These are phyloP conservation scores for Pitta sordida DNA, from an alignment of 2,113 vertebrate genomes.

Conservation along the genomic window DNA sequence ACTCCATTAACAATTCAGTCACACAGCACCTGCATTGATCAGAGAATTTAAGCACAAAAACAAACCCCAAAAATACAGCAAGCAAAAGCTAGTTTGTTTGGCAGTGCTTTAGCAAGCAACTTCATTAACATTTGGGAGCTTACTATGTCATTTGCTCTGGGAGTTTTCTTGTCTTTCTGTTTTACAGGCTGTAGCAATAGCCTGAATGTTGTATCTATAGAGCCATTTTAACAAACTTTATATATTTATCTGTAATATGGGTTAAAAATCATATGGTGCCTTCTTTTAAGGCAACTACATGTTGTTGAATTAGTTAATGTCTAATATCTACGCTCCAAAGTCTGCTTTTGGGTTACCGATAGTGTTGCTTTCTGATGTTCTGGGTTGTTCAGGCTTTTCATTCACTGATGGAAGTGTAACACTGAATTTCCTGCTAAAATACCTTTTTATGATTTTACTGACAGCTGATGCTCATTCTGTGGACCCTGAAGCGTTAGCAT, in stretches of 20 bases:
- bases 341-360: background rate
- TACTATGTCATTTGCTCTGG: background rate
- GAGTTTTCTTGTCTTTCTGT: background rate
- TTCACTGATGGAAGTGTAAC: background rate
- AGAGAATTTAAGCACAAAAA: conserved; percentile 49
- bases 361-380: background rate
- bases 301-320: background rate
- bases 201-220: background rate
- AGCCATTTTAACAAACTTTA: background rate
- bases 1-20: conserved; percentile 84
- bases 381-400: background rate
- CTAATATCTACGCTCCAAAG: background rate
- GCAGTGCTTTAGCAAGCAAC: conserved; percentile 11
- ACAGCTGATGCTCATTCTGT: background rate
- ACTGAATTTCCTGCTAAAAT: background rate
- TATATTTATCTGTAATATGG: background rate
- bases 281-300: background rate
- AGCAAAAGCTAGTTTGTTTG: background rate
- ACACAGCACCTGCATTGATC: conserved; percentile 79
- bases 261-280: background rate
- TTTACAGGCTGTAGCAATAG: background rate
- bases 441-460: background rate
- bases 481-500: rapidly evolving
- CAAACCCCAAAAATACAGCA: conserved; percentile 31
- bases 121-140: conserved; percentile 24